Evolutionary conservation across 1,140 invertebrate genomes (phyloP).

Genomic region (Penaeus japonicus): DNA sequence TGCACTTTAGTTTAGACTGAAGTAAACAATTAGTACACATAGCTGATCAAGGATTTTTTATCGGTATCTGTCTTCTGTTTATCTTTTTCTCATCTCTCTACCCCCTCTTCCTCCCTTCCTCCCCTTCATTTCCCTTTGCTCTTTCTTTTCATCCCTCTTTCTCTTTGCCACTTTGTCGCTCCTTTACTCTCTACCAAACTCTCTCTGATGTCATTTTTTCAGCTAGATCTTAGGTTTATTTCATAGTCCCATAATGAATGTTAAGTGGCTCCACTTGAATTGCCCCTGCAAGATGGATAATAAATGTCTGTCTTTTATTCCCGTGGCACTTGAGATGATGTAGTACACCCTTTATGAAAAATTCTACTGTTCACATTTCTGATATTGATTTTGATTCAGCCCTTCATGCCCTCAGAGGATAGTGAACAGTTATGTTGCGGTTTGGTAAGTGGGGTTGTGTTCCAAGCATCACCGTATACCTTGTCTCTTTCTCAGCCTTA

Average conservation of each 20-base stretch:
- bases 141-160: too few relatives aligned
- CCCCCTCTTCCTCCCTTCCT: too few relatives aligned
- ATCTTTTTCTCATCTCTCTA: too few relatives aligned
- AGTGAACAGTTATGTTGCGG: conserved; percentile 87
- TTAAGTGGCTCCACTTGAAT: background rate
- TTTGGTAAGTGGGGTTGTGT: conserved; percentile 76
- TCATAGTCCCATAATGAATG: background rate
- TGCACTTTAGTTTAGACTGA: too few relatives aligned
- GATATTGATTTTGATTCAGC: conserved; percentile 65
- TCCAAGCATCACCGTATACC: background rate
- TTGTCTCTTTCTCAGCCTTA: background rate
- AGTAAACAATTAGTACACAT: too few relatives aligned
- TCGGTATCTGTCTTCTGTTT: too few relatives aligned
- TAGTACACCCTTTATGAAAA: background rate
- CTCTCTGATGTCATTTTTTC: too few relatives aligned
- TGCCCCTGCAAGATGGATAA: background rate
- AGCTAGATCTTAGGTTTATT: background rate
- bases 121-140: too few relatives aligned
- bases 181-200: too few relatives aligned
- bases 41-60: too few relatives aligned
- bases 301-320: conserved; percentile 18
- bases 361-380: conserved; percentile 67
- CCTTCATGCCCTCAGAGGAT: conserved; percentile 76
- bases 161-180: too few relatives aligned
- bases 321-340: background rate